A percentile compares a stretch with the other conserved stretches of the same genome.
These are phyloP conservation scores for Acronicta aceris DNA, from an alignment of 2,888 invertebrate species.

Conservation along the genomic window DNA sequence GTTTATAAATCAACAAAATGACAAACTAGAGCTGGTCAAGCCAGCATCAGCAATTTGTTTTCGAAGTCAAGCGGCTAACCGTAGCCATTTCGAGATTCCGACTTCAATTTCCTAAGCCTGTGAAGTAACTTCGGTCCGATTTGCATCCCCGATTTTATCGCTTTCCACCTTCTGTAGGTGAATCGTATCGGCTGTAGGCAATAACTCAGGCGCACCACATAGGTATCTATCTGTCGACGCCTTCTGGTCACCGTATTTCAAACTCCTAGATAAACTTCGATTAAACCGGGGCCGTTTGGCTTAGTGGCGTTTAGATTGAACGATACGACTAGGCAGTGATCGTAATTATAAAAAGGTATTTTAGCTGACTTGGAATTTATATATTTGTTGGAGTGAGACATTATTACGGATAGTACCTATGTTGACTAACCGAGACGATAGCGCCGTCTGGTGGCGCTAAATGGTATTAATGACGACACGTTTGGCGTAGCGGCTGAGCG, in stretches of 20 bases:
- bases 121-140: constrained; percentile 15
- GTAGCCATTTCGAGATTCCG: constrained; percentile 2
- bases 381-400: too few relatives aligned
- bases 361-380: too few relatives aligned
- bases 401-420: too few relatives aligned
- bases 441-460: too few relatives aligned
- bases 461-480: too few relatives aligned
- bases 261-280: constrained; percentile 71
- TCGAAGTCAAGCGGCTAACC: background rate
- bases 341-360: too few relatives aligned
- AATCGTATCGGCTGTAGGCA: constrained; percentile 24
- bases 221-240: constrained; percentile 47
- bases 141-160: constrained; percentile 36
- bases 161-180: constrained; percentile 24
- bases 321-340: constrained; percentile 55
- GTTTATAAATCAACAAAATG: background rate
- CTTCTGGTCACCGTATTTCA: constrained; percentile 64
- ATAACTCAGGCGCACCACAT: constrained; percentile 44
- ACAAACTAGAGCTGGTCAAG: background rate
- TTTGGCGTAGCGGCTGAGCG: too few relatives aligned
- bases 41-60: background rate
- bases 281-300: constrained; percentile 54
- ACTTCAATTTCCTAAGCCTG: constrained; percentile 4
- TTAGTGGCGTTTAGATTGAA: constrained; percentile 28
- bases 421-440: too few relatives aligned